Conservation (phyloP, 37 sponge, comb jelly and placozoan genomes). For the Mnemiopsis leidyi region DNA sequence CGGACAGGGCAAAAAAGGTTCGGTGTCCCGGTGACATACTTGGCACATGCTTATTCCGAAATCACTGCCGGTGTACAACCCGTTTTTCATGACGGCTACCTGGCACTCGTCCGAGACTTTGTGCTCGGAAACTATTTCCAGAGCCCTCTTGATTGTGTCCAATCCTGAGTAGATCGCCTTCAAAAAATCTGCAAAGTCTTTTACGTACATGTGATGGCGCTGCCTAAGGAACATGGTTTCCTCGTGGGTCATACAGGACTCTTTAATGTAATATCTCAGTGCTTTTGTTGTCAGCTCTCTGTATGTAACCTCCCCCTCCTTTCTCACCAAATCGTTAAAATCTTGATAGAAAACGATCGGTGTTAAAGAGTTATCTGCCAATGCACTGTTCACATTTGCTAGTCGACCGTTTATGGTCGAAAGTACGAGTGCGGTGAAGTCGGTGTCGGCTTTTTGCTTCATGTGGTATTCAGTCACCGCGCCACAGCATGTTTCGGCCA, state of each 20-base stretch:
- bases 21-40: not conserved
- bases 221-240: not conserved
- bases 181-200: not conserved
- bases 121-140: not conserved
- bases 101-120: not conserved
- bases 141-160: not conserved
- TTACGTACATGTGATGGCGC: not conserved
- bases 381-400: not conserved
- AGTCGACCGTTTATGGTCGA: not conserved
- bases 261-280: not conserved
- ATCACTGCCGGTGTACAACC: not conserved
- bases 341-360: not conserved
- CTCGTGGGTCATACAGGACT: not conserved
- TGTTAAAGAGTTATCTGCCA: not conserved
- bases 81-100: not conserved
- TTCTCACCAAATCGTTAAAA: not conserved
- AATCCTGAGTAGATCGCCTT: not conserved
- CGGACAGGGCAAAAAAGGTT: not conserved
- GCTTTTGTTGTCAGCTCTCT: not conserved
- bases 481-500: not conserved
- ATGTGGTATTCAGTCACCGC: not conserved
- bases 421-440: not conserved
- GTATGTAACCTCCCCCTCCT: slow-evolving; percentile 15
- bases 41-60: slow-evolving; percentile 18
- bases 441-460: not conserved